Evolutionary conservation across 1,140 invertebrate species (phyloP), one percentile per base, ranked within the genome.

Genomic region (Macrobrachium nipponense): DNA sequence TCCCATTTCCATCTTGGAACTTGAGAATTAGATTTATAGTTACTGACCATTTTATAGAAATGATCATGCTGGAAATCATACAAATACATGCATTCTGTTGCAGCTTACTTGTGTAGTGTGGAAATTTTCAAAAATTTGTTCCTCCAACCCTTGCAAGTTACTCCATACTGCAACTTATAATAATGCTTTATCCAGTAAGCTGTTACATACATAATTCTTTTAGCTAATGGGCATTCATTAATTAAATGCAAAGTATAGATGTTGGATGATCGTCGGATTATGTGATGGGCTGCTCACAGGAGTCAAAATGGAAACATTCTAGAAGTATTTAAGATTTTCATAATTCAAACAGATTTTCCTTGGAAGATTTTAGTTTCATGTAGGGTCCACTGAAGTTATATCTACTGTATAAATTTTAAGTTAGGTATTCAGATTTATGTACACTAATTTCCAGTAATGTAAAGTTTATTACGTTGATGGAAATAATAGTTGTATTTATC

Each of bases 241-340:
- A 93, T 95, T 95, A 95, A 94, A 95, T 95, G 95, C 95, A 95
- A 95, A 95, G 95, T 95, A 95, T 95, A 95, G 95, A 95, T 93
- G 94, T 94, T 95, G 94, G 85, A 87, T 87, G 85, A 87, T 81
- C 43, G 15, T 79, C 36, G 81, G 85, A 75, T 43, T 81, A 66
- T 58, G 62, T 51, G 61, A 76, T 51, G 72, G 80, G 80, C 68
- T 70, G 61, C 80, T 61, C 36, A 43, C 23, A 70, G 70, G 14
- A 51, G 18, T 59, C 58, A 51, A 72, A 68, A 36, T 20, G 58
- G 27, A 81, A 10, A 43, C 8, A 20, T n/a, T 72, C n/a, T 70
- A 58, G 51, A 58, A 20, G 44, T 58, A 27, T 61, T 43, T 7
- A 36, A 18, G 5, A 14, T 70, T 36, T 72, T 51, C 12, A 51